Percentiles rank a stretch among this genome's conserved stretches.
Evolutionary conservation across 2,888 invertebrate genomes (phyloP).

Genomic region (Eupeodes luniger): DNA sequence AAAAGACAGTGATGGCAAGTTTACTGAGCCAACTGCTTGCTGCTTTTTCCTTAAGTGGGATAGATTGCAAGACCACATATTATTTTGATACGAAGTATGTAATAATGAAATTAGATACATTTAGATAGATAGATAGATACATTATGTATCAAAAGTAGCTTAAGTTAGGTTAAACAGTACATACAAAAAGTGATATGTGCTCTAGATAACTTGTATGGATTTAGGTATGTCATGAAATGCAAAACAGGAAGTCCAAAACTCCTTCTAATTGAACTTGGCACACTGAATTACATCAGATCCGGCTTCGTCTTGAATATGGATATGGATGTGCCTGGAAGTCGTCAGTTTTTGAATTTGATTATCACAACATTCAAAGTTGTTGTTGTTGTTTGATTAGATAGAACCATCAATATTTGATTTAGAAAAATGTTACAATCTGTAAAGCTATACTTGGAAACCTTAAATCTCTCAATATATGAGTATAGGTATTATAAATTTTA

Average conservation of each 20-base stretch:
- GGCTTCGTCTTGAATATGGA: slow-evolving; percentile 22
- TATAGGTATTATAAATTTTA: neutral
- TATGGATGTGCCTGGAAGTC: slow-evolving; percentile 7
- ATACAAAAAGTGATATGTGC: neutral
- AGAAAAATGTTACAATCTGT: slow-evolving; percentile 15
- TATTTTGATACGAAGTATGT: neutral
- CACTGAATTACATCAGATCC: slow-evolving; percentile 42
- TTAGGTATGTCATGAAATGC: neutral
- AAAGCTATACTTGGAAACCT: slow-evolving; percentile 36
- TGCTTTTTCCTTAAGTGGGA: slow-evolving; percentile 38
- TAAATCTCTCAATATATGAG: neutral
- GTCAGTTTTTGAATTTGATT: slow-evolving; percentile 6
- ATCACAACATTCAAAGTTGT: slow-evolving; percentile 16
- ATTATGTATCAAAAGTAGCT: too few relatives aligned
- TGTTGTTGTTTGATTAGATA: slow-evolving; percentile 10
- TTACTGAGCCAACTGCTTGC: slow-evolving; percentile 62
- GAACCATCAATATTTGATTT: slow-evolving; percentile 7
- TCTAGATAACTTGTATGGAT: neutral
- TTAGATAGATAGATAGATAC: too few relatives aligned
- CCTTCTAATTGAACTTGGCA: slow-evolving; percentile 55
- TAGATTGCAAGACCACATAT: slow-evolving; percentile 53
- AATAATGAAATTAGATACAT: slow-evolving; percentile 8
- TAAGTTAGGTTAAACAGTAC: too few relatives aligned
- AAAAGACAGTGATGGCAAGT: slow-evolving; percentile 68
- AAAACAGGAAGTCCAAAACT: slow-evolving; percentile 37